Base-by-base conservation (phyloP, 2,888 invertebrate species). In the Rapana venosa region DNA sequence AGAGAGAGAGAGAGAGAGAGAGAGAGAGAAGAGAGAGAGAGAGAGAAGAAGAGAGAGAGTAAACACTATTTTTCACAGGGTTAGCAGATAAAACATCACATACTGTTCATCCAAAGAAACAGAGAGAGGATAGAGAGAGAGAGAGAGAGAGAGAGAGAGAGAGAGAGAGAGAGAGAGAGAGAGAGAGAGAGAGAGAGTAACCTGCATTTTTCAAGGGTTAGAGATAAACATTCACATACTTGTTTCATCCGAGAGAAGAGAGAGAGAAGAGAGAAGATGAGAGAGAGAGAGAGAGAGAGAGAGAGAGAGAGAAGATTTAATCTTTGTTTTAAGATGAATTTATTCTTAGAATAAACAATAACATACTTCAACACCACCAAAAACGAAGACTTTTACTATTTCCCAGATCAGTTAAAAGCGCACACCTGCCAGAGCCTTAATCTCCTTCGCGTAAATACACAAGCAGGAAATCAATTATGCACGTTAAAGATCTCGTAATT, bases 111-210 rank as follows among this genome's bases (percentile, higher is more conserved):
- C 61, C 61, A 8, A 4, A 77, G 77, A 77, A n/a, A 77, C 17
- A 77, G 77, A 77, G n/a, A 77, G 83, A 47, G 83, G 11, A 47
- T 47, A 83, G 56, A 83, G 47, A 83, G 83, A 83, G 86, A 66
- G 86, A 61, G 61, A 86, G 30, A 86, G 86, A 32, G 32, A 79
- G 35, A 83, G 36, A 47, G 47, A 83, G 83, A 83, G 47, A 47
- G 83, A 83, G 26, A 83, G 83, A 26, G 26, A 1, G 83, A 47
- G 17, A 83, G 35, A 83, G 83, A 47, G 61, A 86, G 32, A 61
- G 58, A 86, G 17, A 61, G 85, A 86, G 30, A 86, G 85, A 61
- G 30, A 61, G 58, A 86, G 26, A 86, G 83, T n/a, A n/a, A n/a
- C n/a, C n/a, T n/a, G n/a, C n/a, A n/a, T n/a, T n/a, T n/a, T n/a